phyloP scores from a whole-genome alignment of 2,797 vertebrate species.

The Bovichtus variegatus region DNA sequence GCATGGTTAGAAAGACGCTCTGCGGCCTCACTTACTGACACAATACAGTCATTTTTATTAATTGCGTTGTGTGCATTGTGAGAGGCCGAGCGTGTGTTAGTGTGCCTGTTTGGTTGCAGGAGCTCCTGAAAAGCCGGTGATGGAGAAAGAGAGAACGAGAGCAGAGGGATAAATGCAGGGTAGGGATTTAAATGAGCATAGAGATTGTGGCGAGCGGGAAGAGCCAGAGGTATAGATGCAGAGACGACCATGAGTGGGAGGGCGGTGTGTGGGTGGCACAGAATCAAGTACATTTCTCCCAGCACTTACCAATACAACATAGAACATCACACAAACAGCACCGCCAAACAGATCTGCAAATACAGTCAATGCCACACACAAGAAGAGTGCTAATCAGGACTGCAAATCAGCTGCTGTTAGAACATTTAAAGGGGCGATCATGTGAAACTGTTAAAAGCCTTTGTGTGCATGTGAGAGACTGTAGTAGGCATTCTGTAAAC shows the following conservation, averaged over 20 bases:
- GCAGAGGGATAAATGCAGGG: conserved; percentile 81
- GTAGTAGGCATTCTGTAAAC: conserved; percentile 62
- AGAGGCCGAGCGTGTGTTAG: conserved; percentile 35
- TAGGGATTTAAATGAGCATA: conserved; percentile 84
- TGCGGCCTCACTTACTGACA: conserved; percentile 14
- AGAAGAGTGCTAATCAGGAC: conserved; percentile 54
- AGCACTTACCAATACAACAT: conserved; percentile 86
- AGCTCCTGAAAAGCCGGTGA: conserved; percentile 67
- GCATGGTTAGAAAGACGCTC: conserved; percentile 51
- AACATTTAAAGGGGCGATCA: conserved; percentile 36
- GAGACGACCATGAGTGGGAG: conserved; percentile 86
- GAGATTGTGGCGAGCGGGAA: conserved; percentile 83
- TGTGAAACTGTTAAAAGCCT: conserved; percentile 36
- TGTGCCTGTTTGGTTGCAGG: conserved; percentile 60
- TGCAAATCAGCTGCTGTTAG: conserved; percentile 49
- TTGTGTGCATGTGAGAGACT: conserved; percentile 40
- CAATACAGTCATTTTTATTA: conserved; percentile 20
- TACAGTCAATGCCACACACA: conserved; percentile 65
- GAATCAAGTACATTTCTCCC: conserved; percentile 88
- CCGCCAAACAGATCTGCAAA: conserved; percentile 71
- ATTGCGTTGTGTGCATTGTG: conserved; percentile 25
- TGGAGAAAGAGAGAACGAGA: conserved; percentile 50
- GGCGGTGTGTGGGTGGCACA: conserved; percentile 85
- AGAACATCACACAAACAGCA: conserved; percentile 80
- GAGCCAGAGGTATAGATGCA: conserved; percentile 88